Percentiles rank a stretch among this genome's conserved stretches.
Conservation (phyloP, 2,113 vertebrate genomes). For the Indicator maculatus region DNA sequence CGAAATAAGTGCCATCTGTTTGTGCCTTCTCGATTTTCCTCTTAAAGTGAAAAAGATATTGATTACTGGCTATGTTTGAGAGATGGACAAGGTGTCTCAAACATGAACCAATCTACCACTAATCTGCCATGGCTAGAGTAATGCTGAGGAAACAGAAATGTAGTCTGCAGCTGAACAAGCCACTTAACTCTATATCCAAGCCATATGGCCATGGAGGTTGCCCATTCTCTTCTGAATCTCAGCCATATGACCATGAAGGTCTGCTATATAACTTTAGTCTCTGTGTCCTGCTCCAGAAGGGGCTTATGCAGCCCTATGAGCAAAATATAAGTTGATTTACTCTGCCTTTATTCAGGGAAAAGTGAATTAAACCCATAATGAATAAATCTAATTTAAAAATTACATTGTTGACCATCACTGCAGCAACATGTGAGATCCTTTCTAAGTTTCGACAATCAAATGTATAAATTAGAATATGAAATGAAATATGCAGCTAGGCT, state of each 20-base stretch:
- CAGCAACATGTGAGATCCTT: slow-evolving; percentile 37
- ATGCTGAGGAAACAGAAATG: background rate
- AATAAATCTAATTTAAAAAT: slow-evolving; percentile 69
- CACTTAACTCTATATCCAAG: background rate
- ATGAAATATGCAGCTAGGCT: background rate
- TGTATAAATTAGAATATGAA: background rate
- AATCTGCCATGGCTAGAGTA: background rate
- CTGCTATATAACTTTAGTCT: background rate
- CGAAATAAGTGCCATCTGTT: background rate
- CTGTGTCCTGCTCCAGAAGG: slow-evolving; percentile 9
- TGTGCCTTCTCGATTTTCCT: background rate
- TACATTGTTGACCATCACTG: slow-evolving; percentile 48
- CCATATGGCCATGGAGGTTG: background rate
- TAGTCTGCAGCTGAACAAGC: background rate
- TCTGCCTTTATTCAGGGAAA: slow-evolving; percentile 53
- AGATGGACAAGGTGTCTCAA: background rate
- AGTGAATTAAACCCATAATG: slow-evolving; percentile 56
- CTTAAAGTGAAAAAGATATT: background rate
- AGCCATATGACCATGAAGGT: background rate
- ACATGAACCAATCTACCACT: background rate
- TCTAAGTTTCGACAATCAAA: slow-evolving; percentile 8
- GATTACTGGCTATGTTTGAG: background rate
- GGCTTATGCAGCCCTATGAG: slow-evolving; percentile 28
- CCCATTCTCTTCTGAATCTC: background rate
- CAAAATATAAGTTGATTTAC: slow-evolving; percentile 60